Evolutionary conservation across 2,888 invertebrate genomes (phyloP).

Genomic region (Macrophya annulata): DNA sequence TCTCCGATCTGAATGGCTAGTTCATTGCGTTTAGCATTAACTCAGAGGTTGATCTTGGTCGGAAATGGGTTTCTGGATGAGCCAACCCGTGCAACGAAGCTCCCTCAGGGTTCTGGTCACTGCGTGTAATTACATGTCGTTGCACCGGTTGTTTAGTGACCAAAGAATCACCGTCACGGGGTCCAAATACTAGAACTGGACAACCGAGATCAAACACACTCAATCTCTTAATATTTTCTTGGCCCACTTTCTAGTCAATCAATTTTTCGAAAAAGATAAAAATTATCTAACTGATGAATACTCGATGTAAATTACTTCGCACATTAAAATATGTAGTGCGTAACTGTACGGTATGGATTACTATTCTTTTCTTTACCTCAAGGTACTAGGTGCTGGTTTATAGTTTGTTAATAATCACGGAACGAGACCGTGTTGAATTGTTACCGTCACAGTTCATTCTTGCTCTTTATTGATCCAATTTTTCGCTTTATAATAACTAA

Average conservation of each 20-base stretch:
- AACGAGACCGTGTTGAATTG: slow-evolving; percentile 2
- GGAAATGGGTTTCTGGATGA: not conserved
- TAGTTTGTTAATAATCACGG: not conserved
- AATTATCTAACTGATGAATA: not conserved
- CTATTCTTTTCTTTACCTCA: too few species aligned
- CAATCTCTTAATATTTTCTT: not conserved
- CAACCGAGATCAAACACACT: not conserved
- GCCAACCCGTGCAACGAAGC: slow-evolving; percentile 6
- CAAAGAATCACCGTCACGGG: not conserved
- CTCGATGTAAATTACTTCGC: not conserved
- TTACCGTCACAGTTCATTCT: slow-evolving; percentile 4
- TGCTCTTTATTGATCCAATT: not conserved
- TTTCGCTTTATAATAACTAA: not conserved
- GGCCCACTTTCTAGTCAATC: not conserved
- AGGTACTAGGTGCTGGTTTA: not conserved
- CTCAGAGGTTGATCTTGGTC: slow-evolving; percentile 7
- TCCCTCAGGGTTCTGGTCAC: slow-evolving; percentile 18
- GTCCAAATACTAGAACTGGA: not conserved
- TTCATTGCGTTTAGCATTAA: not conserved
- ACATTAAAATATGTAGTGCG: not conserved
- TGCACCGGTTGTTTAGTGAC: slow-evolving; percentile 4
- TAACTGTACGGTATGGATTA: not conserved
- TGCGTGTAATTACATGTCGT: slow-evolving; percentile 15
- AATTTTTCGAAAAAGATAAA: not conserved
- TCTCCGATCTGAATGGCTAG: slow-evolving; percentile 28